Evolutionary conservation across 2,797 vertebrate genomes (phyloP), one percentile per base, ranked within the genome.

Genomic region (Chaetodon trifasciatus): DNA sequence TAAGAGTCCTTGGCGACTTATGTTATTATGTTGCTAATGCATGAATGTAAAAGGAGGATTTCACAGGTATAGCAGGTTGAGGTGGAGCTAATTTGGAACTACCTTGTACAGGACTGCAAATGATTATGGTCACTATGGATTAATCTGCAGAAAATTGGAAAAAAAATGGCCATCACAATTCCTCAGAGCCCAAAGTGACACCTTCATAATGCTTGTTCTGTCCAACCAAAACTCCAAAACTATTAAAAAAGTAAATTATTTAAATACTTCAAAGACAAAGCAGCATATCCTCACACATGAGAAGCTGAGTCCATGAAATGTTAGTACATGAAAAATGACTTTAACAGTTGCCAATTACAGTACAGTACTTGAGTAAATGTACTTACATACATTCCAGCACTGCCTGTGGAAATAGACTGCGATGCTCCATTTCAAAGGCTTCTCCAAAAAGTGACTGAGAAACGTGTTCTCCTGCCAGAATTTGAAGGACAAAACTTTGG

Each of bases 361-460:
- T 9, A 44, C 42, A 44, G 42, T 44, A 21, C 47, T 50, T 19
- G 19, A 17, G 17, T 50, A 50, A 50, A 50, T n/a, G 15, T 16
- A 46, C 44, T 46, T 16, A 44, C 12, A 15, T 46, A 16, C n/a
- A 53, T 53, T 53, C 50, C n/a, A 5, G 10, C 50, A 24, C 50
- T 53, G n/a, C 24, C 37, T 39, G 44, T 49, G 16, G 15, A 39
- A 60, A 60, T 21, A 4, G 24, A 42, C 13, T 5, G 7, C 1
- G 6, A 68, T 53, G 44, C 16, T 72, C 12, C 10, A 6, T 76
- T 79, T 76, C 37, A 76, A 35, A 83, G 7, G 9, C 64, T 70
- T 63, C 10, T 24, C 0, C 23, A 37, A 65, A 60, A 19, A 47
- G 47, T 0, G 1, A 2, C 11, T 3, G 16, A 64, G 4, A 49